Conservation (phyloP, 2,113 vertebrate genomes). For the Eretmochelys imbricata region DNA sequence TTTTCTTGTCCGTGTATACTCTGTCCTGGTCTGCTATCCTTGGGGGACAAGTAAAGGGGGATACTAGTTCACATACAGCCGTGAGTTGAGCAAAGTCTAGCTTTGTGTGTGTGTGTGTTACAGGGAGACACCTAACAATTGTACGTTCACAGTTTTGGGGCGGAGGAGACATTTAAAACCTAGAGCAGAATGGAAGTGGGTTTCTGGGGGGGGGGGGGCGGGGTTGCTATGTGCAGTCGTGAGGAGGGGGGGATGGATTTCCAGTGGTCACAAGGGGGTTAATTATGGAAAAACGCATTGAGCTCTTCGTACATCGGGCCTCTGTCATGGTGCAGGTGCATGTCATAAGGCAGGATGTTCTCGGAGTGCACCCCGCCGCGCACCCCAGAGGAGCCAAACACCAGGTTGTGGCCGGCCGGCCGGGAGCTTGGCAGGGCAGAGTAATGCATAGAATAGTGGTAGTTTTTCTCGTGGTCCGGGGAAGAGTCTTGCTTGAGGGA, state of each 20-base stretch:
- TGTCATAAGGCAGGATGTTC: conserved; percentile 94
- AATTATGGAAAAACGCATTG: conserved; percentile 96
- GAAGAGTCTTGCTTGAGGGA: conserved; percentile 93
- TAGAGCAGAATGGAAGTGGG: neutral
- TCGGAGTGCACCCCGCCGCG: conserved; percentile 92
- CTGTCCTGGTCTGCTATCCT: neutral
- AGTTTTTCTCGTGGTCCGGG: conserved; percentile 91
- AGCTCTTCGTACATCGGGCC: conserved; percentile 93
- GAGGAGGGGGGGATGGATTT: conserved; percentile 15
- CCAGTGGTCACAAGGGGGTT: conserved; percentile 47
- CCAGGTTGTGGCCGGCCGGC: conserved; percentile 85
- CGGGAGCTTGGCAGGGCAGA: conserved; percentile 89
- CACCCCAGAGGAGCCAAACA: conserved; percentile 89
- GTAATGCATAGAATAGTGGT: conserved; percentile 98
- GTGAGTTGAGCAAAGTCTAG: neutral
- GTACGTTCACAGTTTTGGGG: neutral
- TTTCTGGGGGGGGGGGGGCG: neutral
- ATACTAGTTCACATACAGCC: neutral
- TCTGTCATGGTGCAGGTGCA: conserved; percentile 94
- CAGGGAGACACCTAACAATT: neutral
- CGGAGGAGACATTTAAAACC: neutral
- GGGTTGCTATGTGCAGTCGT: conserved; percentile 5
- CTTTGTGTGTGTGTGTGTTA: neutral
- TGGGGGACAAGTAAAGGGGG: neutral
- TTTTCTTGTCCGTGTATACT: neutral